Evolutionary conservation across 2,113 vertebrate species (phyloP).

Genomic region (Pluvialis apricaria): DNA sequence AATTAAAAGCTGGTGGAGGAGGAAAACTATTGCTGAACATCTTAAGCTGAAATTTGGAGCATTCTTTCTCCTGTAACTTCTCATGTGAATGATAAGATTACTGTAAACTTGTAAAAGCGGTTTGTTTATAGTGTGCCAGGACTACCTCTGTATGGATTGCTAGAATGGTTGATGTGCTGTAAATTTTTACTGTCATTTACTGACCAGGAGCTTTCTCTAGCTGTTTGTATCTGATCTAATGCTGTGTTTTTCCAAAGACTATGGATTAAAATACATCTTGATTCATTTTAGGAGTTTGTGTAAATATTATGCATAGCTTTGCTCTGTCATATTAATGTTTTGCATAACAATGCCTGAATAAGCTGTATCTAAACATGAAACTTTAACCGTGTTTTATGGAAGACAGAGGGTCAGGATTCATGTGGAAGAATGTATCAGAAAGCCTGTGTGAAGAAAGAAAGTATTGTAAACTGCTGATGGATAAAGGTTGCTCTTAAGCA

Average conservation of each 20-base stretch:
- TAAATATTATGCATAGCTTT: not conserved
- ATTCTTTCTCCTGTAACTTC: not conserved
- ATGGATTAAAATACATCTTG: not conserved
- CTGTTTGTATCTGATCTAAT: not conserved
- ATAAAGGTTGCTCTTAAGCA: not conserved
- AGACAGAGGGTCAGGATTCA: not conserved
- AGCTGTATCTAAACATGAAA: not conserved
- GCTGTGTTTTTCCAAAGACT: not conserved
- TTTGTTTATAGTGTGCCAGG: not conserved
- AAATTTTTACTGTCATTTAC: not conserved
- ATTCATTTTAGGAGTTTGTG: not conserved
- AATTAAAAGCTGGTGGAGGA: not conserved
- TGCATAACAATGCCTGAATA: not conserved
- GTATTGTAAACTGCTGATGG: not conserved
- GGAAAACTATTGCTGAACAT: not conserved
- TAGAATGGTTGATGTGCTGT: not conserved
- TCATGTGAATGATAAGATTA: not conserved
- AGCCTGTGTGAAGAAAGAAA: not conserved
- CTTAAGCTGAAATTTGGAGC: not conserved
- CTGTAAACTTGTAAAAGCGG: accelerated
- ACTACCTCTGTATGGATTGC: not conserved
- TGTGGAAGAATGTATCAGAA: not conserved
- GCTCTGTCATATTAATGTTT: not conserved
- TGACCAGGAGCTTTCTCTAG: not conserved
- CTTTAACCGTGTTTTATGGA: not conserved